Conservation (phyloP, 1,140 invertebrate genomes). For the Lepidotrigona ventralis region DNA sequence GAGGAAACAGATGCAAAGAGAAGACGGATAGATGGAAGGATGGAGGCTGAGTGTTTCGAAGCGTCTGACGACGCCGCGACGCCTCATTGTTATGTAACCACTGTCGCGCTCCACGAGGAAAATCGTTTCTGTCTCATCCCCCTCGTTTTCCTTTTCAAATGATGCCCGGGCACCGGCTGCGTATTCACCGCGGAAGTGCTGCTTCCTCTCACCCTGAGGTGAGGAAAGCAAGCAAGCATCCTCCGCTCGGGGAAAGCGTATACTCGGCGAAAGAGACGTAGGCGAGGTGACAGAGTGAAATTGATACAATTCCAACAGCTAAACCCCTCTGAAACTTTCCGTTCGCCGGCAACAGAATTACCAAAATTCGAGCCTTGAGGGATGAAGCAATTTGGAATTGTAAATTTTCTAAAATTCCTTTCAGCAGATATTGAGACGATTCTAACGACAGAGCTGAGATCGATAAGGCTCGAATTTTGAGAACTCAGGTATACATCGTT, state of each 20-base stretch:
- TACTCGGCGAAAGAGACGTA: background rate
- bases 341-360: too few relatives aligned
- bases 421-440: too few relatives aligned
- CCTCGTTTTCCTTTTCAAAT: slow-evolving; percentile 13
- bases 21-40: background rate
- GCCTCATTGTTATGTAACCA: slow-evolving; percentile 67
- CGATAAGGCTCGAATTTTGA: too few relatives aligned
- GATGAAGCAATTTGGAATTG: too few relatives aligned
- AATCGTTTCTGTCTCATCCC: slow-evolving; percentile 44
- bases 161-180: background rate
- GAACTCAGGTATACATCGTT: too few relatives aligned
- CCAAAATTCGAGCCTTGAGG: too few relatives aligned
- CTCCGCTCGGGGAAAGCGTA: background rate
- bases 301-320: too few relatives aligned
- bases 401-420: too few relatives aligned
- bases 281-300: too few relatives aligned
- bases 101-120: slow-evolving; percentile 44
- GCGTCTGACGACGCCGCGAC: slow-evolving; percentile 36
- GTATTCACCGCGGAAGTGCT: slow-evolving; percentile 3
- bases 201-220: background rate
- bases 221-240: background rate
- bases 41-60: background rate
- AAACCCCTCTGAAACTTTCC: too few relatives aligned
- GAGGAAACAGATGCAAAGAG: background rate
- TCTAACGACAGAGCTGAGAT: too few relatives aligned